phyloP scores from a whole-genome alignment of 1,140 invertebrate genomes.

The Drosophila truncata region DNA sequence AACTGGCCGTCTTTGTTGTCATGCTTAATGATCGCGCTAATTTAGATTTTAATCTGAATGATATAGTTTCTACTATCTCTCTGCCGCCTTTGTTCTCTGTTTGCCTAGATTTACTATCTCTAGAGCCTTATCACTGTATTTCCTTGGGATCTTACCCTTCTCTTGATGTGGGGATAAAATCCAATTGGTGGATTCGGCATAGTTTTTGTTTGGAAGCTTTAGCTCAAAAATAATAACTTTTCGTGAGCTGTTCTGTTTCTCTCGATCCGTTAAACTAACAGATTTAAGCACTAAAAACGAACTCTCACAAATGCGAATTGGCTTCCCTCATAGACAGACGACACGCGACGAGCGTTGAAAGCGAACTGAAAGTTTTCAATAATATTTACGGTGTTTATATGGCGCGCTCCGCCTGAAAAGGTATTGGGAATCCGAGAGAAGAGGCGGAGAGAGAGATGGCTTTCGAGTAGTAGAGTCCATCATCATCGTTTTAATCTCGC shows the following conservation, averaged over 20 bases:
- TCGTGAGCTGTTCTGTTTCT: background rate
- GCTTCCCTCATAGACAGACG: conserved; percentile 41
- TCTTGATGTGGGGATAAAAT: conserved; percentile 72
- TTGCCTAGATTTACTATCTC: background rate
- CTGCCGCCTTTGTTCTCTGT: background rate
- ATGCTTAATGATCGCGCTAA: conserved; percentile 11
- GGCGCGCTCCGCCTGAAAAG: conserved; percentile 26
- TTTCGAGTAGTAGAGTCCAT: conserved; percentile 14
- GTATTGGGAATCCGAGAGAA: conserved; percentile 1
- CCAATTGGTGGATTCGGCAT: conserved; percentile 78
- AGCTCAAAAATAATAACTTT: background rate
- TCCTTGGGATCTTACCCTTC: conserved; percentile 62
- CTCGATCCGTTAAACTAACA: conserved; percentile 5
- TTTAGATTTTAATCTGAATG: background rate
- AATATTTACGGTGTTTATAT: conserved; percentile 79
- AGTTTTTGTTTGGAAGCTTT: background rate
- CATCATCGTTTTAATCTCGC: conserved; percentile 11
- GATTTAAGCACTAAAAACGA: conserved; percentile 1
- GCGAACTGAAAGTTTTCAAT: conserved; percentile 76
- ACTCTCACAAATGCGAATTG: conserved; percentile 14
- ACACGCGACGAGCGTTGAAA: conserved; percentile 66
- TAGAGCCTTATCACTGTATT: background rate
- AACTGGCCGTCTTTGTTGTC: background rate
- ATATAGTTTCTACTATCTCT: background rate
- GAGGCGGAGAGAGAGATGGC: conserved; percentile 18